Base-by-base conservation (phyloP, 2,888 invertebrate genomes). In the Platynereis dumerilii region DNA sequence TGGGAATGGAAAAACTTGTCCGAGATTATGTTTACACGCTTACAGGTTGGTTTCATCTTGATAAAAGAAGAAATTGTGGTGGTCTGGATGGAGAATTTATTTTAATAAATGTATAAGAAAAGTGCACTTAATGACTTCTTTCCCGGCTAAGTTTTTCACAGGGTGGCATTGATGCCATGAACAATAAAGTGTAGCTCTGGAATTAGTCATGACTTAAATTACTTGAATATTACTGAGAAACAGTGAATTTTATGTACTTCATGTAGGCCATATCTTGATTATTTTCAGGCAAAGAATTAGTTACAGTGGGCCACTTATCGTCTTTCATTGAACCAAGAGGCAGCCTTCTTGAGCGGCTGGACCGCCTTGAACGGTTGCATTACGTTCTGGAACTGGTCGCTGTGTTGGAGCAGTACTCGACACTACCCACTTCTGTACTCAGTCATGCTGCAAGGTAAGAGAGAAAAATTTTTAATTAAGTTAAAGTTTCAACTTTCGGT, bases 1-100 rank as follows among this genome's bases (percentile, higher is more conserved):
- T 79, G 39, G 80, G 80, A 2, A 45, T 74, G 3, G 78, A 79
- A 68, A 80, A 80, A 63, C 66, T 80, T 10, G 67, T 70, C 1
- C 68, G 75, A 27, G 80, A 80, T 60, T 79, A 78, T 58, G 64
- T 75, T 12, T 69, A 72, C 59, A 62, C 72, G 1, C 74, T 80
- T 56, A 52, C 79, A 22, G 58, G 59, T 59, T 12, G 42, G 58
- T 56, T 7, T 15, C 10, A 17, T 42, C 42, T 12, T 12, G 10
- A 17, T 17, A 12, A 42, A 12, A n/a, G n/a, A n/a, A n/a, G n/a
- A n/a, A n/a, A n/a, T n/a, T n/a, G n/a, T n/a, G n/a, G n/a, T n/a
- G n/a, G n/a, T n/a, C n/a, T 34, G 34, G 34, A 5, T 34, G 34
- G 12, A 34, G 34, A 5, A 34, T 34, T 34, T 34, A 34, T 34